phyloP scores from a whole-genome alignment of 2,113 vertebrate species.

The Corapipo altera region DNA sequence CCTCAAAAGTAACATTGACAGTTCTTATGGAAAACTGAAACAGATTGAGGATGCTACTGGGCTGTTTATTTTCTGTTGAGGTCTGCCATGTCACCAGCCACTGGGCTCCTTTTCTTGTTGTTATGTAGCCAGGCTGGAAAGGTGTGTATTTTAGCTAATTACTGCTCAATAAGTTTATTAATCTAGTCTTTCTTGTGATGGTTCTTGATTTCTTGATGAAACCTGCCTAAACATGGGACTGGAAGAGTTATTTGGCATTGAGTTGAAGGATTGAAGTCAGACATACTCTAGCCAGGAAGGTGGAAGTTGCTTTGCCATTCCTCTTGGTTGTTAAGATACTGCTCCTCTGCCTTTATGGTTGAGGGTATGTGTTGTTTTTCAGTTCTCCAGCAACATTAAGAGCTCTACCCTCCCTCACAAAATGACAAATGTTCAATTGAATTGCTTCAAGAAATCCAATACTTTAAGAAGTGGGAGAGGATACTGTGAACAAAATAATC shows the following conservation, averaged over 20 bases:
- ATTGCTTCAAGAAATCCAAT: background rate
- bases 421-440: background rate
- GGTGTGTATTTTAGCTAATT: background rate
- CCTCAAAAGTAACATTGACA: background rate
- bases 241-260: background rate
- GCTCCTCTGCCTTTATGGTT: background rate
- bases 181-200: background rate
- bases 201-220: background rate
- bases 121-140: background rate
- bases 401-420: background rate
- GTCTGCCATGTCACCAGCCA: background rate
- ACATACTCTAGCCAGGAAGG: background rate
- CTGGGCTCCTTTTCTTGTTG: background rate
- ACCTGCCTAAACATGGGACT: background rate
- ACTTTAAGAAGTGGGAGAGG: background rate
- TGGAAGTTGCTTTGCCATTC: background rate
- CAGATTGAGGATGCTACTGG: background rate
- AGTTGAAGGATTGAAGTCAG: background rate
- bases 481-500: background rate
- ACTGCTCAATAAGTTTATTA: background rate
- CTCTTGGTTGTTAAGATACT: background rate
- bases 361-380: background rate
- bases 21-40: background rate
- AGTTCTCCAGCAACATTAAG: background rate
- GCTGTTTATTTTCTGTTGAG: background rate